Evolutionary conservation across 2,888 invertebrate genomes (phyloP), one percentile per base, ranked within the genome.

Genomic region (Caradrina clavipalpis): DNA sequence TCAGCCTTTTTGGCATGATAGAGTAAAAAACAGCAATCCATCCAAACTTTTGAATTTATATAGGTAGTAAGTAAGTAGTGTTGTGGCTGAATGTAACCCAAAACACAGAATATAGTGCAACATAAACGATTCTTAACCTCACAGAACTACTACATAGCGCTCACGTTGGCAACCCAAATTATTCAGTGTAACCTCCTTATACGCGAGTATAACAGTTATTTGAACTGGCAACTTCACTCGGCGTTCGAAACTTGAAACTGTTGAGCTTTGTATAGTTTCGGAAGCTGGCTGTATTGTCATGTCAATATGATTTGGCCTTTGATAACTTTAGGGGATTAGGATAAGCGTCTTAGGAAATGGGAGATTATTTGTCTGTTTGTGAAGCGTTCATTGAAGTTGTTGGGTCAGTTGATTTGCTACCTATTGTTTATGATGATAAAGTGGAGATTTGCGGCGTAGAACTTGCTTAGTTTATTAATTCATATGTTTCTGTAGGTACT

Each of bases 141-240:
- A 13, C 39, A 39, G 17, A 45, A 58, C 31, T 26, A 53, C 63
- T 50, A 57, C 56, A 57, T 35, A 69, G 70, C 59, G 50, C 53
- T 39, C 65, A 62, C 51, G 59, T 49, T 63, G n/a, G n/a, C 57
- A 19, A 66, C 31, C 22, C 56, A 65, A 77, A 77, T 82, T 81
- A 83, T 83, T 82, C 73, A 67, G 69, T 64, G 57, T 53, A 66
- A 74, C 69, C 69, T 63, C 53, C 68, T 65, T 39, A 70, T 61
- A 55, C 59, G 64, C 63, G 63, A 58, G 62, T 59, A 55, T 51
- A 49, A 73, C 67, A 61, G 62, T 81, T 80, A 85, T 85, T 81
- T 85, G 80, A 76, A 60, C 78, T 82, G 74, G 76, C 74, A 84
- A 82, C 78, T 82, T 68, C 59, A 26, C 63, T 69, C 58, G 61